phyloP scores from a whole-genome alignment of 2,113 vertebrate genomes.

The Stigmatopora nigra region DNA sequence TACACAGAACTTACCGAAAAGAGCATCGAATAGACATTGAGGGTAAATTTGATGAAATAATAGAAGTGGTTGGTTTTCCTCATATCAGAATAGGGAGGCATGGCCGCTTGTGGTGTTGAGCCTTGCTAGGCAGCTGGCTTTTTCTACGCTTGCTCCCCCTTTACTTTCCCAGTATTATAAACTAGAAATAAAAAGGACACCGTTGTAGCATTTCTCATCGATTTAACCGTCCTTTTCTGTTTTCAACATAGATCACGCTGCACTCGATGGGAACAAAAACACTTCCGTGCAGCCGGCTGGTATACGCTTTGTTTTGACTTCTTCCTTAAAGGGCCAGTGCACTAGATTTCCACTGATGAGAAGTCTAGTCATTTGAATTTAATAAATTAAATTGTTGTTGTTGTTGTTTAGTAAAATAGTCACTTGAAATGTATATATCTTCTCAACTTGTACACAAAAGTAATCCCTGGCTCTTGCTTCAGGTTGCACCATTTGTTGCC shows the following conservation, averaged over 20 bases:
- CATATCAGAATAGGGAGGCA: conserved; percentile 68
- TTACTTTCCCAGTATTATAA: conserved; percentile 1
- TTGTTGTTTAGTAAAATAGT: no score
- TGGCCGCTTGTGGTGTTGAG: conserved; percentile 37
- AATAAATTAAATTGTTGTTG: no score
- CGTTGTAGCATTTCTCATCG: background rate
- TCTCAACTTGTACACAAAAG: background rate
- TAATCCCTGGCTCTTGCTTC: conserved; percentile 31
- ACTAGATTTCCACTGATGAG: background rate
- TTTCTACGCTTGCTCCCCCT: conserved; percentile 2
- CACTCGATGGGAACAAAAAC: conserved; percentile 39
- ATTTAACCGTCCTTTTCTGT: background rate
- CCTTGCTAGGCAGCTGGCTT: conserved; percentile 39
- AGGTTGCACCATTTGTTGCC: conserved; percentile 37
- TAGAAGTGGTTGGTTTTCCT: conserved; percentile 71
- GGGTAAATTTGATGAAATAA: conserved; percentile 79
- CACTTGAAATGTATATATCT: conserved; percentile 3
- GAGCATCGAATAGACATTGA: conserved; percentile 79
- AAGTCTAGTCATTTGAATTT: no score
- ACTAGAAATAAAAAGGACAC: background rate
- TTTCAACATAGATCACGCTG: conserved; percentile 25
- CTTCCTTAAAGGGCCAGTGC: conserved; percentile 60
- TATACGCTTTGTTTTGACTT: conserved; percentile 66
- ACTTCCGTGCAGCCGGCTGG: conserved; percentile 56
- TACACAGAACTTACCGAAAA: conserved; percentile 76